A percentile compares a stretch with the other conserved stretches of the same genome.
These are phyloP conservation scores for Microtus richardsoni DNA, from an alignment of 2,113 vertebrate genomes.

Conservation along the genomic window DNA sequence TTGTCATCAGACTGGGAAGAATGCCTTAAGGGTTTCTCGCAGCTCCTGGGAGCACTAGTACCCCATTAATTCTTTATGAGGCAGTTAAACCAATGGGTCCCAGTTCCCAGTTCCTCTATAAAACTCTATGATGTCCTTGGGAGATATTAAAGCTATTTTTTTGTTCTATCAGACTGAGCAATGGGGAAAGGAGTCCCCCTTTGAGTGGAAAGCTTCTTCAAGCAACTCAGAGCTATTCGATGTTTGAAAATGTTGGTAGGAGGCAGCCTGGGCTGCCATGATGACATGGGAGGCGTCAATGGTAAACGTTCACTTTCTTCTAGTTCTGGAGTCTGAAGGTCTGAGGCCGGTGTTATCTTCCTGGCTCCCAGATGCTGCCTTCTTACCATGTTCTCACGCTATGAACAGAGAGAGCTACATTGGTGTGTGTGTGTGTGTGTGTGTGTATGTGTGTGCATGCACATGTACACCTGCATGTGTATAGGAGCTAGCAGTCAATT, in stretches of 20 bases:
- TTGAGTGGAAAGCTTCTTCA: neutral
- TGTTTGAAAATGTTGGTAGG: neutral
- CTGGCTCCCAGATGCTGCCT: neutral
- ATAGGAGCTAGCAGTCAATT: neutral
- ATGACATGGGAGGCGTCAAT: neutral
- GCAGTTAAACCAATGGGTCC: slow-evolving; percentile 55
- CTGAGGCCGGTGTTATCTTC: neutral
- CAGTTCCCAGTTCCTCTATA: slow-evolving; percentile 47
- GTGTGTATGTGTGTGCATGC: neutral
- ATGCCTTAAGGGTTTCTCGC: neutral
- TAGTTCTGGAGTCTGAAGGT: neutral
- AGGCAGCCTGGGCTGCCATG: neutral
- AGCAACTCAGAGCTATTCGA: neutral
- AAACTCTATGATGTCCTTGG: slow-evolving; percentile 12
- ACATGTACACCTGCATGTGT: neutral
- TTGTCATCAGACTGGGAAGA: neutral
- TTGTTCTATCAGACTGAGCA: neutral
- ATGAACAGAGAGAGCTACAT: neutral
- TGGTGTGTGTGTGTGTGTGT: too few species aligned
- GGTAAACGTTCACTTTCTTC: neutral
- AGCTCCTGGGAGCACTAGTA: slow-evolving; percentile 12
- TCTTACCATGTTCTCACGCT: neutral
- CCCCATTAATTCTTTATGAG: slow-evolving; percentile 78
- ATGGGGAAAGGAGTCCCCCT: neutral
- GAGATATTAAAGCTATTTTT: slow-evolving; percentile 72